These are phyloP conservation scores for Benitochromis conjunctus DNA, from an alignment of 2,113 vertebrate genomes.

Conservation along the genomic window DNA sequence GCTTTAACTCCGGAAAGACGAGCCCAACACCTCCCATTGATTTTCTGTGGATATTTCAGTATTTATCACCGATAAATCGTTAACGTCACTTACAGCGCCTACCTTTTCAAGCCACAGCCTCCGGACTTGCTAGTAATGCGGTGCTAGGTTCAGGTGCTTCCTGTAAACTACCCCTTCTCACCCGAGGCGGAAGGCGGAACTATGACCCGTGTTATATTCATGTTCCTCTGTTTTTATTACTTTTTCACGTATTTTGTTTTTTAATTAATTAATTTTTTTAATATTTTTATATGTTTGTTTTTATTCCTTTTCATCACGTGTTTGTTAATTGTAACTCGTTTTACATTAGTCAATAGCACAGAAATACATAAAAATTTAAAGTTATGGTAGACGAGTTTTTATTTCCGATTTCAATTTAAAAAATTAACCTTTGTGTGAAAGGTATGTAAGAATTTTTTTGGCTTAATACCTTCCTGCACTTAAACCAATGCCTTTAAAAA, in stretches of 20 bases:
- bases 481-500: not conserved
- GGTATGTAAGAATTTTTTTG: not conserved
- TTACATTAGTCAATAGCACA: not conserved
- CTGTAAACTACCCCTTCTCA: not conserved
- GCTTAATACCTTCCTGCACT: not conserved
- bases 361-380: not conserved
- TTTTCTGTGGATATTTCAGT: not conserved
- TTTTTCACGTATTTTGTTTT: not conserved
- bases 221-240: not conserved
- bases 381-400: not conserved
- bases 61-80: not conserved
- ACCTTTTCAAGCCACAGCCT: not conserved
- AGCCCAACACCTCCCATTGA: fast-evolving
- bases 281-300: too few relatives aligned
- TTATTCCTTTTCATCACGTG: too few relatives aligned
- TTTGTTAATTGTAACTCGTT: not conserved
- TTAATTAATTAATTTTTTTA: too few relatives aligned
- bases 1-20: not conserved
- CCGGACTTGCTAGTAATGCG: not conserved
- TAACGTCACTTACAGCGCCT: not conserved
- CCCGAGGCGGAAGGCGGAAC: not conserved
- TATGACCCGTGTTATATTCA: not conserved
- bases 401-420: fast-evolving
- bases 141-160: conserved; percentile 32
- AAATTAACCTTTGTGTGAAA: not conserved